Conservation (phyloP, 1,140 invertebrate species). For the Heterodera schachtii region DNA sequence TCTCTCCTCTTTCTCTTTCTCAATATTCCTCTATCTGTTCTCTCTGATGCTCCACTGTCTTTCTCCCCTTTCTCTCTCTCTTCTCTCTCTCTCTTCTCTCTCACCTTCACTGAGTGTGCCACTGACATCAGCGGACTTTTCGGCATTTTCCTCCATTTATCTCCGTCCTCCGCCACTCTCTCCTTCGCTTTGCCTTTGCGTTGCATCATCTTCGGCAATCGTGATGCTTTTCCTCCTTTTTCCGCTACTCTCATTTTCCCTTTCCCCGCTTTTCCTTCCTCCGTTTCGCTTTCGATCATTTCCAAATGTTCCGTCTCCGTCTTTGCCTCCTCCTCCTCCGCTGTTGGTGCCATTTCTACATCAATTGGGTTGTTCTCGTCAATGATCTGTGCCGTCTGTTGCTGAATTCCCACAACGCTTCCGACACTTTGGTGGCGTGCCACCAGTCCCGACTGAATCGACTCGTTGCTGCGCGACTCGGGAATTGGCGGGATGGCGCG, state of each 20-base stretch:
- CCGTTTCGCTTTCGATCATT: background rate
- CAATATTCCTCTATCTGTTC: no score
- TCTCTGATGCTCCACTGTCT: no score
- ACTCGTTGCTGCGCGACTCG: constrained; percentile 55
- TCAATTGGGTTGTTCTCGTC: constrained; percentile 36
- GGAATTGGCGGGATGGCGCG: constrained; percentile 55
- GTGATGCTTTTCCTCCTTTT: constrained; percentile 8
- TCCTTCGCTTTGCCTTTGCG: constrained; percentile 20
- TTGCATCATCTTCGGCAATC: constrained; percentile 21
- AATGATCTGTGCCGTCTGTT: constrained; percentile 29
- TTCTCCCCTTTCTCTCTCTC: no score
- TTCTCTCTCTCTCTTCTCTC: no score
- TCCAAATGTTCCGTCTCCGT: background rate
- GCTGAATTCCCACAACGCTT: background rate
- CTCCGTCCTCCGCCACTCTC: background rate
- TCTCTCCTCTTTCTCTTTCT: no score
- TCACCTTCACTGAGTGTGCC: constrained; percentile 44
- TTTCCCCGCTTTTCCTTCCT: background rate
- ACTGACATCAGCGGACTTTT: constrained; percentile 53
- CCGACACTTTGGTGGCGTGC: constrained; percentile 12
- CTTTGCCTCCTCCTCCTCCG: constrained; percentile 25
- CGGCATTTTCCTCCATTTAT: constrained; percentile 17
- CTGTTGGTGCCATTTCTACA: constrained; percentile 10
- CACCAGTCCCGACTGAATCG: constrained; percentile 40
- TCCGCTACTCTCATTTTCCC: background rate